Evolutionary conservation across 2,113 vertebrate species (phyloP), one percentile per base, ranked within the genome.

Genomic region (Poeciliopsis retropinna): DNA sequence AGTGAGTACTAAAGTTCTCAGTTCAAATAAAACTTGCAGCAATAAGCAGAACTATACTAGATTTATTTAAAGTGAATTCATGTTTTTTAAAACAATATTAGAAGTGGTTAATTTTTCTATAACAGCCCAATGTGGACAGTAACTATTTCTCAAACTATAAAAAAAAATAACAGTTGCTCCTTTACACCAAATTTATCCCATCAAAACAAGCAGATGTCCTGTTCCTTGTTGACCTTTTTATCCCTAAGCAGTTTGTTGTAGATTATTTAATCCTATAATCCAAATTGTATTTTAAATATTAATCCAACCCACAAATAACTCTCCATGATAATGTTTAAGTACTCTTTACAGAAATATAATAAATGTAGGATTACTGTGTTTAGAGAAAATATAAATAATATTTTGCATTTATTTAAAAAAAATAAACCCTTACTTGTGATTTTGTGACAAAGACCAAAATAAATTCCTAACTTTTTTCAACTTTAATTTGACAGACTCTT

Each of bases 271-370:
- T 78, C 70, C 68, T 37, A 69, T 64, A 0, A 19, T 73, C 82
- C 19, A 70, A 79, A 85, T 63, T 6, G 44, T 68, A 80, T 72
- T 79, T 67, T 13, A 73, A 47, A 44, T 22, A 47, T 11, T 78
- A 81, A 89, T 88, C 82, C 82, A 75, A 65, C 77, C 30, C 70
- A 63, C 14, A 54, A 54, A 51, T 27, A 72, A 72, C 29, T 79
- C 34, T 68, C 17, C 22, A 73, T 74, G 14, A 74, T 79, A 64
- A 31, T 54, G 65, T 70, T 31, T 37, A n/a, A 37, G 66, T 61
- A 70, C 75, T 68, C 79, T 41, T 76, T 25, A 41, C 19, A 47
- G 8, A 27, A 8, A 69, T n/a, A 27, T 1, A 67, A 19, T 19
- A 10, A 30, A 31, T 57, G 7, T 25, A 30, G 63, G 0, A 0